A percentile compares a stretch with the other conserved stretches of the same genome.
Evolutionary conservation across 2,113 vertebrate species (phyloP).

Genomic region (Prochilodus magdalenae): DNA sequence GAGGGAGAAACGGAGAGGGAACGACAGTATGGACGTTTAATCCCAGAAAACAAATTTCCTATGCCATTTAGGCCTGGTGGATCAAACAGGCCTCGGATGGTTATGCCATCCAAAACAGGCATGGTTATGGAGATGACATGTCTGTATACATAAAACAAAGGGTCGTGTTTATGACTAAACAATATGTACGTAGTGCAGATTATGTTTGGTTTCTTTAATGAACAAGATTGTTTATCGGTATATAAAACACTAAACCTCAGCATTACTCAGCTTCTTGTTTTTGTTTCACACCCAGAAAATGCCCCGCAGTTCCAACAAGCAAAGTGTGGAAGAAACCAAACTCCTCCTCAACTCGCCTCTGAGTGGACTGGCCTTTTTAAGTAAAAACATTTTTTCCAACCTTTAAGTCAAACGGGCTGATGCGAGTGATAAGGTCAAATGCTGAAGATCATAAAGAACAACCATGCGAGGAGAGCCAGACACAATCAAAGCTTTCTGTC

Average conservation of each 20-base stretch:
- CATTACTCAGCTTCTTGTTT: background rate
- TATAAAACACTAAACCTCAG: background rate
- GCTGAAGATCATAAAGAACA: slow-evolving; percentile 57
- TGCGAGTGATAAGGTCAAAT: slow-evolving; percentile 58
- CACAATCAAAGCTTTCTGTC: slow-evolving; percentile 15
- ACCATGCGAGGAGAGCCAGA: background rate
- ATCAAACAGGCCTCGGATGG: slow-evolving; percentile 6
- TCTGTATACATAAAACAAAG: slow-evolving; percentile 29
- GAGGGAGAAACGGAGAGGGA: background rate
- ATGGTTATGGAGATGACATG: background rate
- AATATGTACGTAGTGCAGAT: no score
- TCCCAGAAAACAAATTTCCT: slow-evolving; percentile 16
- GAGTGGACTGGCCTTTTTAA: slow-evolving; percentile 36
- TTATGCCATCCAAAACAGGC: no score
- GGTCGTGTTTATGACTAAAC: background rate
- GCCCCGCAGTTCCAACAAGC: no score
- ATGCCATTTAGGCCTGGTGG: background rate
- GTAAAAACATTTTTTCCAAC: slow-evolving; percentile 53
- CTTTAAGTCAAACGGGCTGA: slow-evolving; percentile 56
- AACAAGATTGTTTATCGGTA: no score
- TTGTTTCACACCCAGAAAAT: background rate
- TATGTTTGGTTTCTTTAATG: no score
- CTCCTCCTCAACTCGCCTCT: background rate
- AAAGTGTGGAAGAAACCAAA: no score
- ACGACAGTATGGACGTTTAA: background rate